A percentile compares a stretch with the other conserved stretches of the same genome.
Conservation (phyloP, 2,113 vertebrate genomes). For the Ptychochromis oligacanthus region DNA sequence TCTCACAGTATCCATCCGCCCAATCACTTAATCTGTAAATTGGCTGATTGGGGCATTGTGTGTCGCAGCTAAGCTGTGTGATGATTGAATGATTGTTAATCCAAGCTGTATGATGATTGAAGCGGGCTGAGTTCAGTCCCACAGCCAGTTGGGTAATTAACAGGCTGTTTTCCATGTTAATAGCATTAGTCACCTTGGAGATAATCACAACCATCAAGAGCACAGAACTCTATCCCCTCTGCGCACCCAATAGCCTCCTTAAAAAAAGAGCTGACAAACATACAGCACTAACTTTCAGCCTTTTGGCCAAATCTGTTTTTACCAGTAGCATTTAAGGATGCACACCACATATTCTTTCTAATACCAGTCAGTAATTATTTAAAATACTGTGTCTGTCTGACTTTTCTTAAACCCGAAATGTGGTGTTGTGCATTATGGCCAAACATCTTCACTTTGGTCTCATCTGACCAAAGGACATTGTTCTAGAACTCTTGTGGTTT, state of each 20-base stretch:
- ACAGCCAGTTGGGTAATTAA: conserved; percentile 79
- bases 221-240: conserved; percentile 32
- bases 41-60: conserved; percentile 49
- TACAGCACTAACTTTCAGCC: not conserved
- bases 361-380: too few species aligned
- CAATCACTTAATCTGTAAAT: conserved; percentile 60
- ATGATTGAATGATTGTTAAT: conserved; percentile 72
- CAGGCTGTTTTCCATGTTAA: conserved; percentile 76
- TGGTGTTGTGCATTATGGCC: too few species aligned
- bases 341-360: not conserved
- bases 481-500: too few species aligned
- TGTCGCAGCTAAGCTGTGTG: conserved; percentile 22
- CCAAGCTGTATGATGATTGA: conserved; percentile 72
- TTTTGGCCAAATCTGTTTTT: not conserved
- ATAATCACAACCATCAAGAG: conserved; percentile 69
- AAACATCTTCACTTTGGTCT: too few species aligned
- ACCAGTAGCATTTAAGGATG: not conserved
- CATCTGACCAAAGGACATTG: too few species aligned
- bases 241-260: conserved; percentile 37
- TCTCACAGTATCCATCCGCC: conserved; percentile 23
- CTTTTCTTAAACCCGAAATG: not conserved
- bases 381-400: not conserved
- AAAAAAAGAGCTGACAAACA: conserved; percentile 47
- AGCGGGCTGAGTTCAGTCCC: conserved; percentile 55
- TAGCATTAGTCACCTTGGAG: conserved; percentile 77